Base-by-base conservation (phyloP, 2,888 invertebrate species). In the Papilio demoleus region DNA sequence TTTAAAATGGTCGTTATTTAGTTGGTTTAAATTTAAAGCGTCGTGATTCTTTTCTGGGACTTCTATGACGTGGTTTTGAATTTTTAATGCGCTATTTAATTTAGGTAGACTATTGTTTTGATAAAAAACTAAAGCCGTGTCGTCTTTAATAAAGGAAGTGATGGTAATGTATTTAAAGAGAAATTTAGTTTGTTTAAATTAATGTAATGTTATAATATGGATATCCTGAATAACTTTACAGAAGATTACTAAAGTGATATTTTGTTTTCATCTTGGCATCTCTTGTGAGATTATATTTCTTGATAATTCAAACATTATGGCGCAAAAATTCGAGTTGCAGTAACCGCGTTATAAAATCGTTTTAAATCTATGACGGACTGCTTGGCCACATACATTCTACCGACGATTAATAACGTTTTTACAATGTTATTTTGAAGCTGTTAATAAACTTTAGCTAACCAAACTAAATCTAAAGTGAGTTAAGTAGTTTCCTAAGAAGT, bases 401-500 rank as follows among this genome's bases (percentile, higher is more conserved):
- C n/a, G n/a, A n/a, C n/a, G n/a, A n/a, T n/a, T n/a, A n/a, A n/a
- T n/a, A n/a, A n/a, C n/a, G n/a, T n/a, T n/a, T n/a, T n/a, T n/a
- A n/a, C 31, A 31, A 31, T 6, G 38, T 14, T 4, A 14, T 42
- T 19, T 1, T 38, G 14, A 4, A 14, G 38, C 14, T 47, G 22
- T 11, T 53, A n/a, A 27, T n/a, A n/a, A 27, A 53, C n/a, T n/a
- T n/a, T 8, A 11, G 22, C 11, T 53, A 53, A 53, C 27, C 2
- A 27, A 27, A 27, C n/a, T 53, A 53, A 31, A 31, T 8, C 8
- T 53, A 9, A 9, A 17, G n/a, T 8, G 3, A 50, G 53, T 53
- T 53, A 53, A 27, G n/a, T n/a, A 8, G 53, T 56, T 31, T 56
- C 17, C 53, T 56, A 56, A 17, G 53, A 31, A 56, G 31, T 56